Base-by-base conservation (phyloP, 2,113 vertebrate genomes). In the Heterochromis multidens region DNA sequence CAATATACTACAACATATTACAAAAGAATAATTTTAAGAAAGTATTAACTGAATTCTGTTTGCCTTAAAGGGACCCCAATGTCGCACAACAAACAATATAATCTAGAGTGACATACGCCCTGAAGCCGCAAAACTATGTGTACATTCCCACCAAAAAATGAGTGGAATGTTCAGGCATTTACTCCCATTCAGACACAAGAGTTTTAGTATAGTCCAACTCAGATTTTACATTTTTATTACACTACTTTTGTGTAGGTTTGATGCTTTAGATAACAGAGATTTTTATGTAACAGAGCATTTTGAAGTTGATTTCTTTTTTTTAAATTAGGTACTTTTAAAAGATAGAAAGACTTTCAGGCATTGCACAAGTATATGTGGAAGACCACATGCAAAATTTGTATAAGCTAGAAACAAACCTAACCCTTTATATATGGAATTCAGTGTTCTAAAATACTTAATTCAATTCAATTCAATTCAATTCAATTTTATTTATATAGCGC, bases 331-430 rank as follows among this genome's bases (percentile, higher is more conserved):
- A 35, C 29, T 19, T 12, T 23, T 70, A 23, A 70, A 14, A 65
- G 12, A 40, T 14, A 65, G 0, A 14, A 0, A 37, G 61, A 65
- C 21, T 19, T 0, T 46, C 43, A 0, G 33, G 11, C 23, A 63
- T 65, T 37, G 1, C 62, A 65, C 61, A n/a, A 23, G 33, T 37
- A 11, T 0, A 14, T 23, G 33, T 37, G 62, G 1, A 2, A 21
- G n/a, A 25, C 62, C 35, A 40, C 0, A 65, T 40, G 62, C 62
- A 23, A 65, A 63, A 63, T 1, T 0, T 14, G 61, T 63, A 63
- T 23, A 2, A 63, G 33, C 35, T 40, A 23, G 1, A 40, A 65
- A 62, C n/a, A 37, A 37, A 37, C 35, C 7, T 8, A 40, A 0
- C 62, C 29, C 12, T 65, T 14, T 40, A 46, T 46, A 14, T 46